Base-by-base conservation (phyloP, 2,113 vertebrate genomes). In the Phaethon lepturus region DNA sequence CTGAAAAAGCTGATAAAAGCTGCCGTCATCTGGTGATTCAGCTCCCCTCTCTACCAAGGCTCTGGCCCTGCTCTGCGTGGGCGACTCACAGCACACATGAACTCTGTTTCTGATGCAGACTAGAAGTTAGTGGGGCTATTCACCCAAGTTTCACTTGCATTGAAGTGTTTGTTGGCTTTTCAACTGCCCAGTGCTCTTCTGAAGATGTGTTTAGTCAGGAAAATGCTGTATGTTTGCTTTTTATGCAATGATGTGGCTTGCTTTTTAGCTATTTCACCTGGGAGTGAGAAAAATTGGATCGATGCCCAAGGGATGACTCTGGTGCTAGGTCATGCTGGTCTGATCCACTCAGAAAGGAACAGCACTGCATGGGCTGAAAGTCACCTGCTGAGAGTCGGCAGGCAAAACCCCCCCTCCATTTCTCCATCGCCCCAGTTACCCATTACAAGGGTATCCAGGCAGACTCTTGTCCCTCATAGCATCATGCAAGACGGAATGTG, bases 1-100 rank as follows among this genome's bases (percentile, higher is more conserved):
- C 74, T 92, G 74, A 53, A 94, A 82, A 93, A 94, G 74, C 78
- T 53, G 74, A 66, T 86, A 91, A 93, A 95, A 96, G 40, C 63
- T 88, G 50, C 49, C 4, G 10, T 76, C 78, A 80, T 38, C 31
- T 1, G 3, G 53, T 86, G 55, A 66, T 82, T 93, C 92, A 83
- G 31, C 53, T 94, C 38, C 31, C 4, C 17, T 88, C 44, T 86
- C 66, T 76, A 10, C 62, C 26, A 3, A 9, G 18, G 29, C 74
- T 78, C 56, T 68, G 45, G 55, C 13, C 42, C 53, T 3, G 23
- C 38, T 72, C 71, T 86, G 38, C 8, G 4, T 66, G 28, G 58
- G 69, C 3, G 13, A 62, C 33, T 86, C 67, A 42, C 47, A 79
- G 33, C 19, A 64, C 16, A 24, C 22, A 45, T 18, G 20, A 83